Base-by-base conservation (phyloP, 2,888 invertebrate species). In the Danaus chrysippus region DNA sequence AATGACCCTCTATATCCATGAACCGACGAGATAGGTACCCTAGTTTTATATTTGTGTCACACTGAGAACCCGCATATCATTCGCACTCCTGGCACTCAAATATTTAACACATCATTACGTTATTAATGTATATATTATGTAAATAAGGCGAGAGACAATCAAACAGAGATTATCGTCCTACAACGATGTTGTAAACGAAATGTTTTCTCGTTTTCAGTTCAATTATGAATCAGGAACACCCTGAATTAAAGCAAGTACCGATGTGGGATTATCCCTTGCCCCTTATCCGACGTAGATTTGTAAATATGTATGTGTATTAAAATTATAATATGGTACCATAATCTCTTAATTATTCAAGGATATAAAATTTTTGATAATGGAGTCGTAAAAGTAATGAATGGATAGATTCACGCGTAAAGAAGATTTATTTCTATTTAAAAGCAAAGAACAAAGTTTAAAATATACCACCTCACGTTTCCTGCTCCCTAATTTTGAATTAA, bases 201-300 rank as follows among this genome's bases (percentile, higher is more conserved):
- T 75, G 75, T 71, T 73, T 71, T 73, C 66, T 65, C 70, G 68
- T 70, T 67, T 61, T 63, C 73, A 76, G 72, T 76, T 76, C 76
- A 79, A 81, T 79, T 82, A 78, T 79, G 73, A 78, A 78, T 75
- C 77, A 75, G 75, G 76, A 77, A 64, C 68, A 68, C 70, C 72
- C 71, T 71, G 73, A 76, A 79, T 84, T 77, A 81, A 81, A 75
- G 70, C 76, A 79, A 78, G 78, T 78, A 78, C 73, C 76, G 71
- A 70, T 66, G 66, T 65, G 71, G 73, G 76, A 78, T 82, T 78
- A 82, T 80, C 76, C 74, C 41, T 62, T 73, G 75, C 73, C 79
- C 75, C 74, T 78, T 77, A 75, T 78, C 73, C 76, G 71, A 62
- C 66, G 70, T 73, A 75, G 46, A 61, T 54, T 49, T 49, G 49